Conservation (phyloP, 2,113 vertebrate genomes). For the Tachuris rubrigastra region DNA sequence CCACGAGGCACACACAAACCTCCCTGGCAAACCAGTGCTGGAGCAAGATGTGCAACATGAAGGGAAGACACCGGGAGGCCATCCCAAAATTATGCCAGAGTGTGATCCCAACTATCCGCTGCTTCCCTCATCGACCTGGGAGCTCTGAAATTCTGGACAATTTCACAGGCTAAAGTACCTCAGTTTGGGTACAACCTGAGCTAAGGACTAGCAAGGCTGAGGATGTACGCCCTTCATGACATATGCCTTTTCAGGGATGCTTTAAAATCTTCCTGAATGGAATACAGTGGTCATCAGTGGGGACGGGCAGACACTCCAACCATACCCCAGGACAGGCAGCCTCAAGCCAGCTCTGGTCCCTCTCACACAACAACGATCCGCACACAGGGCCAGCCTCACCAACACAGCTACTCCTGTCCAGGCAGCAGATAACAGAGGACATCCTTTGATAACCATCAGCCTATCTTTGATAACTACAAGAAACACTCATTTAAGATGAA, state of each 20-base stretch:
- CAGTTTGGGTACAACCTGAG: not conserved
- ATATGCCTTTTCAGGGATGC: rapidly evolving
- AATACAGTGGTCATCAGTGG: not conserved
- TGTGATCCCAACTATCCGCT: not conserved
- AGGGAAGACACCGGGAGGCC: not conserved
- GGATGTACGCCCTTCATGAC: rapidly evolving
- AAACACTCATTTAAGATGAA: not conserved
- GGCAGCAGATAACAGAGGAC: not conserved
- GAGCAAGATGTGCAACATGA: rapidly evolving
- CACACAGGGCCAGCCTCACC: not conserved
- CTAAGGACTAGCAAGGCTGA: not conserved
- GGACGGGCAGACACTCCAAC: not conserved
- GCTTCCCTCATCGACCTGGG: not conserved
- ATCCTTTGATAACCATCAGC: too few species aligned
- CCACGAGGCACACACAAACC: not conserved
- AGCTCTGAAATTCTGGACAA: not conserved
- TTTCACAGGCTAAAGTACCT: not conserved
- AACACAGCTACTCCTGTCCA: rapidly evolving
- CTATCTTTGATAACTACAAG: not conserved
- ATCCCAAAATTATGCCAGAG: not conserved
- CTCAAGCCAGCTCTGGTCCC: not conserved
- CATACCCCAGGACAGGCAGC: not conserved
- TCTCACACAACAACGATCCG: not conserved
- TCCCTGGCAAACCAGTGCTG: not conserved
- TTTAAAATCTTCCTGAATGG: not conserved